phyloP scores from a whole-genome alignment of 1,140 invertebrate species.

The Lordiphosa stackelbergi region DNA sequence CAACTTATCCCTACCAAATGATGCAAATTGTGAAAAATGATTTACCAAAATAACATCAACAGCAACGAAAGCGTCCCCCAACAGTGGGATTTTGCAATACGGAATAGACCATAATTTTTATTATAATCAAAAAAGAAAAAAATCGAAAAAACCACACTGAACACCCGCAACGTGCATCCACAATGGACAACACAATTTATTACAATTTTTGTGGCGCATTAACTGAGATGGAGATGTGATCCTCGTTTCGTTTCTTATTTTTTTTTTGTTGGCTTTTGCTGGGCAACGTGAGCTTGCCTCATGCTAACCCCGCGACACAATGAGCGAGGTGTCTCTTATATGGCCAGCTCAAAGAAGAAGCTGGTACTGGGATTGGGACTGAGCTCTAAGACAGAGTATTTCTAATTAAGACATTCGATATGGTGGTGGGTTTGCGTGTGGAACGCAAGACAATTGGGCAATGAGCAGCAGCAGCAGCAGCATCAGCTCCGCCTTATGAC shows the following conservation, averaged over 20 bases:
- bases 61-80: conserved; percentile 1
- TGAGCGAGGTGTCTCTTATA: conserved; percentile 35
- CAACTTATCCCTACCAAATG: conserved; percentile 10
- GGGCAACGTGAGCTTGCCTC: conserved; percentile 39
- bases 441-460: conserved; percentile 66
- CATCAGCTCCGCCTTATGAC: conserved; percentile 32
- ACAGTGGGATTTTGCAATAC: conserved; percentile 48
- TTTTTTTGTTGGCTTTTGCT: conserved; percentile 20
- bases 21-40: conserved; percentile 53
- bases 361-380: conserved; percentile 6
- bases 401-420: conserved; percentile 76
- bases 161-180: conserved; percentile 55
- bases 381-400: conserved; percentile 36
- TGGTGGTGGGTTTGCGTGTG: conserved; percentile 59
- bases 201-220: conserved; percentile 70
- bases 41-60: conserved; percentile 17
- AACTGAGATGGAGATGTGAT: conserved; percentile 66
- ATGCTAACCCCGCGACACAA: conserved; percentile 37
- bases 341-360: conserved; percentile 22
- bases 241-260: conserved; percentile 45
- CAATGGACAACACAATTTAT: conserved; percentile 65
- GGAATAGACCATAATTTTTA: conserved; percentile 64
- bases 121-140: conserved; percentile 55
- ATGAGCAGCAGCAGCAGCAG: conserved; percentile 30
- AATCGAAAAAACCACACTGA: conserved; percentile 9